phyloP scores from a whole-genome alignment of 2,888 invertebrate genomes.

The Metopia argyrocephala region DNA sequence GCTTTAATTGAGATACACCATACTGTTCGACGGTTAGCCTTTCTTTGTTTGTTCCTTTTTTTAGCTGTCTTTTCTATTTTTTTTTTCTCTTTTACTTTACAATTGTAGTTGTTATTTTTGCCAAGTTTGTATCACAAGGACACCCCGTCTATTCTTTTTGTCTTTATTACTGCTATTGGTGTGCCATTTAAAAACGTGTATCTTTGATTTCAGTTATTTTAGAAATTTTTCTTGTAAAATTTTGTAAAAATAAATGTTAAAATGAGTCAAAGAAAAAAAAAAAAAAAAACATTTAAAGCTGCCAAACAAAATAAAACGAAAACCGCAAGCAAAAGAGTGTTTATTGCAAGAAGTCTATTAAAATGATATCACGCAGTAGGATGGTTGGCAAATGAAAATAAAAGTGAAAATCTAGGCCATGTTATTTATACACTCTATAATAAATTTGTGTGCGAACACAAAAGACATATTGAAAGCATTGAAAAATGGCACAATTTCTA shows the following conservation, averaged over 20 bases:
- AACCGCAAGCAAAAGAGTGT: neutral
- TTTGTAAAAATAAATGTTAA: neutral
- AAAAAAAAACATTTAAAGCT: neutral
- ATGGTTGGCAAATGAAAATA: neutral
- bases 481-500: slow-evolving; percentile 12
- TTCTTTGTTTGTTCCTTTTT: neutral
- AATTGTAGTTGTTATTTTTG: slow-evolving; percentile 11
- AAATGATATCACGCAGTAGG: neutral
- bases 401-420: slow-evolving; percentile 47
- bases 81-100: no score
- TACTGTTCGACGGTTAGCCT: neutral
- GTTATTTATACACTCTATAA: slow-evolving; percentile 46
- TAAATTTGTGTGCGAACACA: slow-evolving; percentile 40
- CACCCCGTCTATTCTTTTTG: slow-evolving; percentile 26
- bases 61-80: neutral
- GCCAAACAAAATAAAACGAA: neutral
- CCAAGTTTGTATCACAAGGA: slow-evolving; percentile 44
- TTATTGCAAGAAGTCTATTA: neutral
- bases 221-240: slow-evolving; percentile 20
- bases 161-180: no score
- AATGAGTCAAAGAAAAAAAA: neutral
- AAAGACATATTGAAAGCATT: slow-evolving; percentile 49
- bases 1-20: no score
- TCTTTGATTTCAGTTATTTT: slow-evolving; percentile 46
- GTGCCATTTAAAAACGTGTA: slow-evolving; percentile 19